Evolutionary conservation across 2,113 vertebrate genomes (phyloP).

Genomic region (Lepus americanus): DNA sequence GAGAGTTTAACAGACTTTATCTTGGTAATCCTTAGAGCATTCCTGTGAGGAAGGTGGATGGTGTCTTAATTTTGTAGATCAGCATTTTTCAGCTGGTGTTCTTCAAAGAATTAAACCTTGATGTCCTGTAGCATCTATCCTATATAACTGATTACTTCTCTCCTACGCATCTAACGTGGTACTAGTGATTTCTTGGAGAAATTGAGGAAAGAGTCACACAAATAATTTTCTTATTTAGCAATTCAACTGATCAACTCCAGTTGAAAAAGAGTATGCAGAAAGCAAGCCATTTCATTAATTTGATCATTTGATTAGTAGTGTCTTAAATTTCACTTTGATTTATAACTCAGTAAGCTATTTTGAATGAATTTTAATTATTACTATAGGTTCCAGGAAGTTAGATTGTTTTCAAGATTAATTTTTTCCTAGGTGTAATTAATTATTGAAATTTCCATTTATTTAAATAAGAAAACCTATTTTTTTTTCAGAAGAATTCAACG

Average conservation of each 20-base stretch:
- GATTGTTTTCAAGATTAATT: constrained; percentile 11
- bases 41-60: background rate
- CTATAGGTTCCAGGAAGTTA: background rate
- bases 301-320: constrained; percentile 1
- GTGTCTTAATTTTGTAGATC: background rate
- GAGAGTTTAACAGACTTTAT: constrained; percentile 4
- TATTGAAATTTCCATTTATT: constrained; percentile 31
- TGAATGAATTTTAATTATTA: constrained; percentile 39
- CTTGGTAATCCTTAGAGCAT: background rate
- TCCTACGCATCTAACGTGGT: background rate
- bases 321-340: constrained; percentile 46
- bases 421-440: background rate
- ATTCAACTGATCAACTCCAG: background rate
- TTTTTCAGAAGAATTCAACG: constrained; percentile 7
- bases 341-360: constrained; percentile 16
- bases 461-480: background rate
- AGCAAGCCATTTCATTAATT: background rate
- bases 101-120: background rate
- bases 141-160: background rate
- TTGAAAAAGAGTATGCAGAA: constrained; percentile 1
- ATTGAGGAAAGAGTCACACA: background rate
- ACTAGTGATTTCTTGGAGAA: constrained; percentile 3
- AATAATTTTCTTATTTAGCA: constrained; percentile 26
- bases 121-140: background rate
- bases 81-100: constrained; percentile 1